phyloP scores from a whole-genome alignment of 2,888 invertebrate species.

The Euclidia mi region DNA sequence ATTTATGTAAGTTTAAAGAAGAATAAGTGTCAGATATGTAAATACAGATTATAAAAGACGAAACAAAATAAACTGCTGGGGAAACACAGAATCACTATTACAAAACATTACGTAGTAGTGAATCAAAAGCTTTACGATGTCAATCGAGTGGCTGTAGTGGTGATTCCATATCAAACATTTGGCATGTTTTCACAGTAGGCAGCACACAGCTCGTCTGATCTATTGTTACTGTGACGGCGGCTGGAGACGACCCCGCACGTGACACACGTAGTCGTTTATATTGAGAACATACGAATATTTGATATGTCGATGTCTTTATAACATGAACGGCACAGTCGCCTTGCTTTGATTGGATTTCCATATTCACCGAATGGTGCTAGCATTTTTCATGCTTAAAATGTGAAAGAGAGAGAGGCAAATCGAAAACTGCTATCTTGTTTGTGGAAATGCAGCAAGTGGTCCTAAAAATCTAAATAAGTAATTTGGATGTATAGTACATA shows the following conservation, averaged over 20 bases:
- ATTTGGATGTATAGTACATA: too few relatives aligned
- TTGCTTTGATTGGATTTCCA: too few relatives aligned
- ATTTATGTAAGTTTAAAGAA: too few relatives aligned
- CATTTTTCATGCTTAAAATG: too few relatives aligned
- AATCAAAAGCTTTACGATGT: conserved; percentile 17
- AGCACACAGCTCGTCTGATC: conserved; percentile 18
- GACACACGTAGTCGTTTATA: neutral
- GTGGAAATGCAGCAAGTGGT: too few relatives aligned
- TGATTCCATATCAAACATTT: conserved; percentile 40
- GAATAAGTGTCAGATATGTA: neutral
- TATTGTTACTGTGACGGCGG: conserved; percentile 24
- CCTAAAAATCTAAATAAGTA: too few relatives aligned
- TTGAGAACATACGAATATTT: neutral
- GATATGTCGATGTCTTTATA: too few relatives aligned
- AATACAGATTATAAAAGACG: conserved; percentile 2
- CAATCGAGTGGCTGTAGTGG: conserved; percentile 13
- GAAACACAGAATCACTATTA: conserved; percentile 5
- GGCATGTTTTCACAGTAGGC: conserved; percentile 36
- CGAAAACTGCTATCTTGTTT: too few relatives aligned
- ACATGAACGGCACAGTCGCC: too few relatives aligned
- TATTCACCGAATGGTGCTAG: too few relatives aligned
- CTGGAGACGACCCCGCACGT: neutral
- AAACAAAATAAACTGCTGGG: neutral
- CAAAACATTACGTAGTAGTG: conserved; percentile 2
- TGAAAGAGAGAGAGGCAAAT: too few relatives aligned